Evolutionary conservation across 2,888 invertebrate species (phyloP).

Genomic region (Corythucha ciliata): DNA sequence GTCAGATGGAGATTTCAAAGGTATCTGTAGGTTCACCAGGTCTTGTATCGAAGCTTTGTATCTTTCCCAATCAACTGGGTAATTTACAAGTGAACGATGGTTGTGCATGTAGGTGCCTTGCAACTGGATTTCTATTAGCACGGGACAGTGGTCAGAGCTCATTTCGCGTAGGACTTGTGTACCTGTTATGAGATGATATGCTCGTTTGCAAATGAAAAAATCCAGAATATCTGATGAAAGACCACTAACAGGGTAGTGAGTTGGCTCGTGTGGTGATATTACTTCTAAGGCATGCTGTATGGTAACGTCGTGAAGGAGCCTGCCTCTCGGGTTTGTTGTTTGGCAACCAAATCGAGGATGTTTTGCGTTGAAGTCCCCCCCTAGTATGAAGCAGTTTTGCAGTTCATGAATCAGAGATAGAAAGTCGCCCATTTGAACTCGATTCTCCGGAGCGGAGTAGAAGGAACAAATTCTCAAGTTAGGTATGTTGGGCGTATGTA

Average conservation of each 20-base stretch:
- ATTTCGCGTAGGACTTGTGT: slow-evolving; percentile 2
- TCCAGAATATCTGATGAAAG: neutral
- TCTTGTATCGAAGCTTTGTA: slow-evolving; percentile 4
- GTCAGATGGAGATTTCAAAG: slow-evolving; percentile 4
- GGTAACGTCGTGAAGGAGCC: neutral
- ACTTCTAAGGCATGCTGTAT: neutral
- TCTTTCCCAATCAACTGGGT: slow-evolving; percentile 12
- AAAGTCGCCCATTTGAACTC: slow-evolving; percentile 2
- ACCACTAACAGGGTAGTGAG: slow-evolving; percentile 8
- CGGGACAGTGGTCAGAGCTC: neutral
- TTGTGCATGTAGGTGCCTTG: no score
- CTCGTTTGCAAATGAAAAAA: slow-evolving; percentile 13
- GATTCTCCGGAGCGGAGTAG: slow-evolving; percentile 13
- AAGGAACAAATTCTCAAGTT: slow-evolving; percentile 9
- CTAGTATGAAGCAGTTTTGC: neutral
- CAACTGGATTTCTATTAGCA: neutral
- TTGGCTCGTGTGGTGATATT: slow-evolving; percentile 7
- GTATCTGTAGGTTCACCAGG: slow-evolving; percentile 11
- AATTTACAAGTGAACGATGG: neutral
- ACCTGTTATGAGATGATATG: slow-evolving; percentile 8
- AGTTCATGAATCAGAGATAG: neutral
- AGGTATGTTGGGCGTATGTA: slow-evolving; percentile 3
- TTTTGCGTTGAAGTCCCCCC: slow-evolving; percentile 8
- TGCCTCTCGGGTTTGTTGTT: slow-evolving; percentile 10
- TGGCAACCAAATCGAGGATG: slow-evolving; percentile 13